Evolutionary conservation across 2,113 vertebrate genomes (phyloP).

Genomic region (Sarotherodon lohbergeri): DNA sequence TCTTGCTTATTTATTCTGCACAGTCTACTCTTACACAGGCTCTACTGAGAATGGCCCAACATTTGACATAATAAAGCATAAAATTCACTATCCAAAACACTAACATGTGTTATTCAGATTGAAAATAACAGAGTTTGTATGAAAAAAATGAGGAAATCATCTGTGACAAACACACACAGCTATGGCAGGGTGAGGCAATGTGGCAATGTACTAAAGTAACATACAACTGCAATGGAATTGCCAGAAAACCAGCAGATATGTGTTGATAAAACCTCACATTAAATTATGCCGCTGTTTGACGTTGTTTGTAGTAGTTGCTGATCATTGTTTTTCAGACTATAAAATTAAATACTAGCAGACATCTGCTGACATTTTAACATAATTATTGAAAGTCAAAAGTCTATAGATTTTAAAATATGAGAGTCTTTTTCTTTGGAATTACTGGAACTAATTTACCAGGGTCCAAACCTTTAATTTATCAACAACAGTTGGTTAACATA

Average conservation of each 20-base stretch:
- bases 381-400: neutral
- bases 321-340: neutral
- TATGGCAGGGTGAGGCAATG: neutral
- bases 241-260: neutral
- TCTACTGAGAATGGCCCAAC: neutral
- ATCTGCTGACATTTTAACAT: neutral
- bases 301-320: neutral
- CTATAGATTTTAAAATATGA: neutral
- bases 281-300: neutral
- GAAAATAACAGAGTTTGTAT: neutral
- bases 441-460: neutral
- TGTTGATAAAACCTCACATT: neutral
- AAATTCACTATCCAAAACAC: neutral
- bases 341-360: neutral
- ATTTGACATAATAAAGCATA: neutral
- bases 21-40: neutral
- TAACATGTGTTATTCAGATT: neutral
- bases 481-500: neutral
- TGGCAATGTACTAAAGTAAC: neutral
- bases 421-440: neutral
- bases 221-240: neutral
- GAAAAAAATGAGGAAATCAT: neutral
- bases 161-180: accelerated
- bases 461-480: neutral
- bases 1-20: neutral